Percentiles rank a stretch among this genome's conserved stretches.
Conservation (phyloP, 2,888 invertebrate species). For the Dolichopus griseipennis region DNA sequence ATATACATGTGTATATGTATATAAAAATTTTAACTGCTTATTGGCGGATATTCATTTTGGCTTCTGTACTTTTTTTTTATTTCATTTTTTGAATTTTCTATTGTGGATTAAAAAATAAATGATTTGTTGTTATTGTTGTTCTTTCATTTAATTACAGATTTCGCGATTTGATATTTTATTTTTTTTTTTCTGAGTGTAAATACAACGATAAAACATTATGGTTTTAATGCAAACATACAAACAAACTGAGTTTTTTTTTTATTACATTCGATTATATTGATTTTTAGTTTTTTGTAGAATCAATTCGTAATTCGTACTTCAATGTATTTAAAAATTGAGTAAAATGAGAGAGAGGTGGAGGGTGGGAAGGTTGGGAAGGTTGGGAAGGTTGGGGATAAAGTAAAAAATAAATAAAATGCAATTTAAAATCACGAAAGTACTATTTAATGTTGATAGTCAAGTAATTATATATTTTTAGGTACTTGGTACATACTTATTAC, state of each 20-base stretch:
- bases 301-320: too few relatives aligned
- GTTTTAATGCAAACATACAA: not conserved
- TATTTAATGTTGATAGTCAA: not conserved
- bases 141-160: constrained; percentile 1
- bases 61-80: not conserved
- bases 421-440: not conserved
- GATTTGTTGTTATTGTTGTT: not conserved
- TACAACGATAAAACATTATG: not conserved
- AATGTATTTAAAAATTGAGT: too few relatives aligned
- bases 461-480: too few relatives aligned
- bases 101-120: not conserved
- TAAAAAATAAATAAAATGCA: not conserved
- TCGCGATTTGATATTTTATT: not conserved
- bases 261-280: not conserved
- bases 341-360: too few relatives aligned
- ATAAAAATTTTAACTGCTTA: not conserved
- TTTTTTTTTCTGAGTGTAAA: too few relatives aligned
- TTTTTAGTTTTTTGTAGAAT: too few relatives aligned
- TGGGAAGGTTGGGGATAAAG: too few relatives aligned
- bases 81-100: not conserved
- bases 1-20: not conserved
- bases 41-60: not conserved
- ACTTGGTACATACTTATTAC: too few relatives aligned
- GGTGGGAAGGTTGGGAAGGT: too few relatives aligned
- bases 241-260: not conserved